Evolutionary conservation across 2,888 invertebrate species (phyloP).

Genomic region (Rhorus exstirpatorius): DNA sequence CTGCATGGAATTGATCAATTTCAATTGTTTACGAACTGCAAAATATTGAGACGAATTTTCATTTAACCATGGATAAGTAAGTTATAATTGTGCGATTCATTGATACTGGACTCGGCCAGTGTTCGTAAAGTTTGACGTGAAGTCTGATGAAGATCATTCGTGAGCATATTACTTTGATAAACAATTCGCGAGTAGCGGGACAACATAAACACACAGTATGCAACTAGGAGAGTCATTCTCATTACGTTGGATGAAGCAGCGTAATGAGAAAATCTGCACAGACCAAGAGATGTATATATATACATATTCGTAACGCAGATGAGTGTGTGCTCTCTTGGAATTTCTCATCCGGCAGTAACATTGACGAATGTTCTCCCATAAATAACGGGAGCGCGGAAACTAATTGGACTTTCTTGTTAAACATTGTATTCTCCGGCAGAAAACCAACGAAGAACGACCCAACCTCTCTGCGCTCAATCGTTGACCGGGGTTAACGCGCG

Average conservation of each 20-base stretch:
- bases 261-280: constrained; percentile 72
- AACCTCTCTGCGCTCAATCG: constrained; percentile 31
- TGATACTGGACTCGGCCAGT: too few species aligned
- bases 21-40: too few species aligned
- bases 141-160: constrained; percentile 4
- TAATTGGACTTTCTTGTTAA: constrained; percentile 81
- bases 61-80: too few species aligned
- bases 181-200: background rate
- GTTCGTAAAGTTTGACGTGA: too few species aligned
- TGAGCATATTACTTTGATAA: background rate
- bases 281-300: constrained; percentile 14
- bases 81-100: too few species aligned
- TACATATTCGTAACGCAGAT: background rate
- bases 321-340: constrained; percentile 70
- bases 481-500: constrained; percentile 40
- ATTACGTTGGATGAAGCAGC: constrained; percentile 72
- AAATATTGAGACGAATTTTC: too few species aligned
- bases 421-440: constrained; percentile 67
- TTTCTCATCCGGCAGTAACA: constrained; percentile 79
- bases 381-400: constrained; percentile 79
- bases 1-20: too few species aligned
- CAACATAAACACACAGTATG: background rate
- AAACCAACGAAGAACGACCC: constrained; percentile 40
- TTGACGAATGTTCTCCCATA: constrained; percentile 81
- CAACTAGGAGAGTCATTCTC: constrained; percentile 61